Evolutionary conservation across 1,140 invertebrate species (phyloP), one percentile per base, ranked within the genome.

Genomic region (Drosophila bifasciata): DNA sequence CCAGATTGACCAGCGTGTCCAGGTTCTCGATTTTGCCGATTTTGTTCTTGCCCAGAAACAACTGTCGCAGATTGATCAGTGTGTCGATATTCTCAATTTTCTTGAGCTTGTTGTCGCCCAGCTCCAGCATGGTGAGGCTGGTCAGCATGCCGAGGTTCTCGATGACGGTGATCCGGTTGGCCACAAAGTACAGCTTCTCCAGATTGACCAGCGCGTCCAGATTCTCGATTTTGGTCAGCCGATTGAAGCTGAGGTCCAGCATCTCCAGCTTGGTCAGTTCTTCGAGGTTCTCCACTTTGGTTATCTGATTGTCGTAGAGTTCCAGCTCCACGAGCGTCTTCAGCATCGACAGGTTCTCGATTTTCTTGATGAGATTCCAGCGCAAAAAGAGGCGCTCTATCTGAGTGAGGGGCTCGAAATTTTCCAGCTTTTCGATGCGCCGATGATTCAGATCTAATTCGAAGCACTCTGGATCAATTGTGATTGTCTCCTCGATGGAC

Each of bases 1-100:
- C 94, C 23, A 99, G 92, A 61, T 96, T 95, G 5, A 92, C 92
- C 16, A 99, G 92, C n/a, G 93, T 93, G 44, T 95, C 95, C 11
- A 99, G 91, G 90, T 98, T 97, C 90, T 98, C 93, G 44, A 99
- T 95, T 92, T 96, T 96, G 0, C 93, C 93, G 56, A 99, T 98
- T 94, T 99, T 99, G 92, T 99, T 99, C 92, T 99, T 99, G 0
- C 98, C 98, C 48, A 99, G 92, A 92, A 95, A 98, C 1, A 99
- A 92, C 81, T 95, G 94, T 16, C 94, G 95, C 17, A 99, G 92
- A 78, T 95, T 95, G 13, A 92, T 92, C 21, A 98, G 91, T 15
- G 93, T 94, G 23, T 96, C 94, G 6, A 98, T 91, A 92, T 98
- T 97, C 91, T 97, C 95, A 71, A 99, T 97, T 90, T 94, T 95